A percentile compares a stretch with the other conserved stretches of the same genome.
Evolutionary conservation across 1,140 invertebrate genomes (phyloP).

Genomic region (Globodera ellingtonae): DNA sequence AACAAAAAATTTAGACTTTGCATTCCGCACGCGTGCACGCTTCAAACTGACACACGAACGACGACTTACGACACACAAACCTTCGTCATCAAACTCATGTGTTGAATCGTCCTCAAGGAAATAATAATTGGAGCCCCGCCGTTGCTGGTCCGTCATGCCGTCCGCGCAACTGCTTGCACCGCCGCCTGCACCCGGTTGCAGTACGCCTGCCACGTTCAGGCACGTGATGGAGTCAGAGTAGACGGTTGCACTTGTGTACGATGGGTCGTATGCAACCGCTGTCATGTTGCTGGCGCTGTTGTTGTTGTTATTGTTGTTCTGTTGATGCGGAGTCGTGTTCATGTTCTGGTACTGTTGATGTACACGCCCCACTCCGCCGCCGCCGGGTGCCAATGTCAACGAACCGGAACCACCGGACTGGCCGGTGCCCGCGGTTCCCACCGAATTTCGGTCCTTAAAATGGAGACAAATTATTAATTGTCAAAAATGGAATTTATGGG

Average conservation of each 20-base stretch:
- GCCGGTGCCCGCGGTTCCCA: neutral
- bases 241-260: constrained; percentile 58
- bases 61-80: constrained; percentile 43
- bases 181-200: constrained; percentile 14
- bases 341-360: constrained; percentile 9
- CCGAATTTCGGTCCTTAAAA: constrained; percentile 17
- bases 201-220: constrained; percentile 17
- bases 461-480: neutral
- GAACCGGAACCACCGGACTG: constrained; percentile 13
- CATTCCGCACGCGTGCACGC: neutral
- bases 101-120: constrained; percentile 61
- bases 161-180: constrained; percentile 3
- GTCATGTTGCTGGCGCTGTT: constrained; percentile 37
- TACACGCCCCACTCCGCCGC: neutral
- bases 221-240: constrained; percentile 51
- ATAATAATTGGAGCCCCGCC: constrained; percentile 56
- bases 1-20: neutral
- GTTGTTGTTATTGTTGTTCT: constrained; percentile 30
- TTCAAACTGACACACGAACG: neutral
- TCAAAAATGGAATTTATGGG: too few relatives aligned
- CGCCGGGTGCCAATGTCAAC: neutral
- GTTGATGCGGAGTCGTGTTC: neutral
- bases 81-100: constrained; percentile 64
- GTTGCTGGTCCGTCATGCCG: constrained; percentile 19
- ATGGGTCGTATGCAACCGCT: constrained; percentile 48